Evolutionary conservation across 2,113 vertebrate species (phyloP), one percentile per base, ranked within the genome.

Genomic region (Microtus pennsylvanicus): DNA sequence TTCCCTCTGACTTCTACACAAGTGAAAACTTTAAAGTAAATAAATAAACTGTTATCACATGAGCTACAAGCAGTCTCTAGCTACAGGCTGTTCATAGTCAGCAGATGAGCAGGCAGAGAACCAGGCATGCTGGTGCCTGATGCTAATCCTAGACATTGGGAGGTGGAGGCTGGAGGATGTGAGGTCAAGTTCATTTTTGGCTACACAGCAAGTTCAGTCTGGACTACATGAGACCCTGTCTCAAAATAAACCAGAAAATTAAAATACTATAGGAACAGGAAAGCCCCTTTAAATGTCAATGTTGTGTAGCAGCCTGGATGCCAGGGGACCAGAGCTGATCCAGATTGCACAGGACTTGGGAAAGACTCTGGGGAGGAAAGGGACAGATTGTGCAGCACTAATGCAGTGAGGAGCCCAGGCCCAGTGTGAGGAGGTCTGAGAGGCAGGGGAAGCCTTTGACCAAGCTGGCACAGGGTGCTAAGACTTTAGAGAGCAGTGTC

Each of bases 381-480:
- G 63, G 65, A 26, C 35, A 38, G 69, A 61, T 63, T 47, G 47
- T 47, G 47, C 47, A 3, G 22, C 52, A n/a, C 3, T 4, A 0
- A 50, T 35, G 19, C 10, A 16, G 1, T 0, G 2, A 45, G 74
- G 83, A 47, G 8, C 28, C 10, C 42, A 45, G 87, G 26, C 19
- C 5, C 11, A 26, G 1, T 7, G 3, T 1, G 26, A 30, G 10
- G 8, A 21, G 8, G 50, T 75, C 63, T 55, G 38, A 50, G 35
- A 47, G 38, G 42, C 14, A 28, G 70, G n/a, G 5, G 5, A 14
- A 47, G 30, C 50, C 47, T 33, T 47, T 38, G 11, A 38, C 35
- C 16, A 1, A 33, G 55, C 5, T 35, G 52, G 21, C 63, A 30
- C 45, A 78, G 33, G 1, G 12, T 5, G 17, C 4, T 0, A 0